Conservation (phyloP, 2,113 vertebrate genomes). For the Balaenoptera acutorostrata region DNA sequence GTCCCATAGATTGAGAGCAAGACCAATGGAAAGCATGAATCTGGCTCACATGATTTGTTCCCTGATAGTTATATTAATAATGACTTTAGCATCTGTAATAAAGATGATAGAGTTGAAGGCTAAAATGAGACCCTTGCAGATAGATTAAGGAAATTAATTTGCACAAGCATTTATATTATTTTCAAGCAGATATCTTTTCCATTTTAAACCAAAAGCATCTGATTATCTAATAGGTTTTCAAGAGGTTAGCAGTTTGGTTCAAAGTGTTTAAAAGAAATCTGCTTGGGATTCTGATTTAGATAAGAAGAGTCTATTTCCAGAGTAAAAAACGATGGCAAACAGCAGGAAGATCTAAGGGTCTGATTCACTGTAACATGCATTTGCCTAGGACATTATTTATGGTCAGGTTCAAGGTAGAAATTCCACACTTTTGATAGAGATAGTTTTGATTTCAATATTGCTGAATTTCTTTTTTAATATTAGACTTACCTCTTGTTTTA, state of each 20-base stretch:
- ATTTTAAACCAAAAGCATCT: background rate
- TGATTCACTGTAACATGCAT: background rate
- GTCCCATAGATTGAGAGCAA: background rate
- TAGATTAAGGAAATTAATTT: background rate
- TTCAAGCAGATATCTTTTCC: background rate
- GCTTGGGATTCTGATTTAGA: background rate
- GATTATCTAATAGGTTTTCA: constrained; percentile 7
- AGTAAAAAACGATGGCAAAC: background rate
- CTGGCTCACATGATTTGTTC: background rate
- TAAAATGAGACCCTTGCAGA: background rate
- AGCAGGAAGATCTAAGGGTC: background rate
- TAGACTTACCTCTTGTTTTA: background rate
- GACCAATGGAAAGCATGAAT: background rate
- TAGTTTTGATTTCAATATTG: background rate
- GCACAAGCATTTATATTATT: background rate
- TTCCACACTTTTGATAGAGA: background rate
- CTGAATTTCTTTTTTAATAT: background rate
- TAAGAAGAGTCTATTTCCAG: background rate
- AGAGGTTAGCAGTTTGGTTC: background rate
- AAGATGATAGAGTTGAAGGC: background rate
- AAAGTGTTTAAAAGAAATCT: constrained; percentile 8
- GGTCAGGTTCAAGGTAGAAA: background rate
- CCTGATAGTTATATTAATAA: background rate
- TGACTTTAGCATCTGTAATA: background rate
- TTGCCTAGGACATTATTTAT: background rate